Evolutionary conservation across 2,113 vertebrate genomes (phyloP).

Genomic region (Gymnogyps californianus): DNA sequence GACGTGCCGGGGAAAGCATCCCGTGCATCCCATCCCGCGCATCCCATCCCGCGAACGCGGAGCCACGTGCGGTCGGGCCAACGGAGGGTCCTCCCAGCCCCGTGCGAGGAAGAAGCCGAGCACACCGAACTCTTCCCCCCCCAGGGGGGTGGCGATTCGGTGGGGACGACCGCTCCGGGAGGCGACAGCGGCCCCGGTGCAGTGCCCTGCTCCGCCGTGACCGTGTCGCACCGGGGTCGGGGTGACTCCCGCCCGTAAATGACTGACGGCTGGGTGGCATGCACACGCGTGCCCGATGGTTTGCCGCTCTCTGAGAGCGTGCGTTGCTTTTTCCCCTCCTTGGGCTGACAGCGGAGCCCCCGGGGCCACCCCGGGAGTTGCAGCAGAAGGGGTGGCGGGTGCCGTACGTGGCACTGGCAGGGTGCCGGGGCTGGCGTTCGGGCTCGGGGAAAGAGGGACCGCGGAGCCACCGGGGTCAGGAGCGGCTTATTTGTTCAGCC

Average conservation of each 20-base stretch:
- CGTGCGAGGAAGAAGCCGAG: fast-evolving
- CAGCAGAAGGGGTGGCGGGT: background rate
- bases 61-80: fast-evolving
- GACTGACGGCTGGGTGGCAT: fast-evolving
- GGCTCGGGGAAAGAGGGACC: background rate
- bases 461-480: fast-evolving
- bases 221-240: background rate
- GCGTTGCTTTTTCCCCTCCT: background rate
- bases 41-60: fast-evolving
- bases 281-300: fast-evolving
- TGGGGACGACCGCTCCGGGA: fast-evolving
- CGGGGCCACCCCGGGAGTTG: too few relatives aligned
- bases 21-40: fast-evolving
- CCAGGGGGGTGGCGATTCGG: fast-evolving
- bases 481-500: too few relatives aligned
- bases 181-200: fast-evolving
- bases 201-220: background rate
- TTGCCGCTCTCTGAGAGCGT: background rate
- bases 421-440: background rate
- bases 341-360: background rate
- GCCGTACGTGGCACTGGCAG: background rate
- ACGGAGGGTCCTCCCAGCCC: fast-evolving
- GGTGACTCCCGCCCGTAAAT: background rate
- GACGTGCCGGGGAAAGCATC: too few relatives aligned
- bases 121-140: too few relatives aligned